Evolutionary conservation across 2,797 vertebrate genomes (phyloP), one percentile per base, ranked within the genome.

Genomic region (Diceros bicornis): DNA sequence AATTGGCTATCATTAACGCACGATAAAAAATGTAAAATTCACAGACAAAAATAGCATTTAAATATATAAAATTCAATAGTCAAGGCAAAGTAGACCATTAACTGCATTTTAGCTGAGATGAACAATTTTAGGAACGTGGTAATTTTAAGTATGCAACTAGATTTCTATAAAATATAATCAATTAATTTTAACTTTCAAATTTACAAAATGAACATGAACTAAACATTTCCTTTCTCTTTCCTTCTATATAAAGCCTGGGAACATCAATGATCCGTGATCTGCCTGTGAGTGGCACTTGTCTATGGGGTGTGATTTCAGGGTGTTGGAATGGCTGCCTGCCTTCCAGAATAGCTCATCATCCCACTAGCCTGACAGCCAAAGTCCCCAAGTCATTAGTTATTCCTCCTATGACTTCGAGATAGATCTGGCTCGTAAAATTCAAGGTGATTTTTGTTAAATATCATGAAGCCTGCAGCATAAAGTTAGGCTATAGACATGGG

Each of bases 11-110:
- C 32, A 59, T 14, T 52, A n/a, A 68, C 21, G 62, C 9, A 62
- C 59, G 93, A 61, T 37, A 18, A 59, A 75, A 96, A 68, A 78
- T 61, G n/a, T 91, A 71, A 93, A 82, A 44, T 29, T 71, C 55
- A n/a, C 47, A 75, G 81, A 47, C n/a, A 3, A 62, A 59, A 96
- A 82, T 59, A 86, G 52, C 44, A 85, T 32, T 93, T 93, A 83
- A 89, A 88, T 37, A 75, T 17, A 82, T 62, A 90, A 37, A 84
- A 84, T 78, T 72, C 68, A 72, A 57, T 27, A 75, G 68, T 34
- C 52, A 68, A 97, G 52, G 41, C 18, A 55, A 88, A 89, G 44
- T 29, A 23, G 13, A 37, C 68, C 9, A 18, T 50, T 59, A 59
- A 47, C 41, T 50, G 71, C 62, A 27, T 29, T 21, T 62, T 68